A percentile compares a stretch with the other conserved stretches of the same genome.
Evolutionary conservation across 2,888 invertebrate species (phyloP).

Genomic region (Pterobdella sp.): DNA sequence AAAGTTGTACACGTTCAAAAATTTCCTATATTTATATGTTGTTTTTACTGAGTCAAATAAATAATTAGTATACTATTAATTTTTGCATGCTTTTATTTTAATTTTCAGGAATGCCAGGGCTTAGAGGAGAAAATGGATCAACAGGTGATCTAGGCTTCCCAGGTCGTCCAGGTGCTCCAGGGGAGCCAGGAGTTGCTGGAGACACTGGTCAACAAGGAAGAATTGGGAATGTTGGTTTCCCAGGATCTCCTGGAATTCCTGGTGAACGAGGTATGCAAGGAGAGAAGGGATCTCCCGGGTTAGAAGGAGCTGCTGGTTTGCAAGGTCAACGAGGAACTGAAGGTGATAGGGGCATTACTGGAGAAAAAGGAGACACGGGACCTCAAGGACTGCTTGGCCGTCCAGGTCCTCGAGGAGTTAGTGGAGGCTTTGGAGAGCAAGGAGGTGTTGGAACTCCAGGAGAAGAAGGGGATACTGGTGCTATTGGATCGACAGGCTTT

Average conservation of each 20-base stretch:
- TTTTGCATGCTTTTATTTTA: neutral
- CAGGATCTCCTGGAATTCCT: neutral
- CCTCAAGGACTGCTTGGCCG: neutral
- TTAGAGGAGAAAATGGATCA: neutral
- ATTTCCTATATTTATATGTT: neutral
- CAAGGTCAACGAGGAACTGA: conserved; percentile 23
- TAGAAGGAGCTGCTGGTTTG: conserved; percentile 27
- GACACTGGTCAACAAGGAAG: conserved; percentile 22
- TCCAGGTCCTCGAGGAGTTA: neutral
- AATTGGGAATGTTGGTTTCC: conserved; percentile 13
- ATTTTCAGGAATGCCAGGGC: neutral
- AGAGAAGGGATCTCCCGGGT: conserved; percentile 28
- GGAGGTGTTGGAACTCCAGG: neutral
- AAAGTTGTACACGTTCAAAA: too few species aligned
- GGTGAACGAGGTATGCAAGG: conserved; percentile 11
- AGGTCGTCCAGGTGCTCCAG: conserved; percentile 18
- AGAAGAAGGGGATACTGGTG: conserved; percentile 9
- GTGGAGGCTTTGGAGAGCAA: neutral
- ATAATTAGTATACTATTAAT: neutral
- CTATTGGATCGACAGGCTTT: conserved; percentile 12
- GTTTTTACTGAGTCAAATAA: neutral
- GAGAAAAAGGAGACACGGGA: conserved; percentile 12
- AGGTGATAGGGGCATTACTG: conserved; percentile 26
- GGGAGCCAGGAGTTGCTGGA: conserved; percentile 17
- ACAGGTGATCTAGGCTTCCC: neutral